phyloP scores from a whole-genome alignment of 2,888 invertebrate species.

The Iselma pallidipennis region DNA sequence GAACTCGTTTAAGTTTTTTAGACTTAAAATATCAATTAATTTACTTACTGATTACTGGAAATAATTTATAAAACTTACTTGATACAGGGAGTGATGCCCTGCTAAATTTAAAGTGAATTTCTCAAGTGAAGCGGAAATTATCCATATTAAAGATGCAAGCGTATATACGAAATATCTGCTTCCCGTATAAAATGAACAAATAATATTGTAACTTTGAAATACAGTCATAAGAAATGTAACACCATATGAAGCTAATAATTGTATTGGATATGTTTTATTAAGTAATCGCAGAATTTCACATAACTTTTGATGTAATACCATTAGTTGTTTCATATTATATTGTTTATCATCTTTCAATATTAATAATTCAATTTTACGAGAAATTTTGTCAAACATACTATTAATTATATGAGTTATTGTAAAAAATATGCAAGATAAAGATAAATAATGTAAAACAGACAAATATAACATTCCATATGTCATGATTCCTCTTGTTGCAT shows the following conservation, averaged over 20 bases:
- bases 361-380: conserved; percentile 1
- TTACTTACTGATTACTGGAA: too few species aligned
- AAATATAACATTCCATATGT: conserved; percentile 11
- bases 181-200: conserved; percentile 7
- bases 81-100: conserved; percentile 7
- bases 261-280: conserved; percentile 2
- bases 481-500: neutral
- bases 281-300: conserved; percentile 5
- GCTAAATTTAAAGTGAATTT: conserved; percentile 11
- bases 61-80: conserved; percentile 1
- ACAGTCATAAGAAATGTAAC: conserved; percentile 8
- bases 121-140: conserved; percentile 2
- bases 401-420: conserved; percentile 3
- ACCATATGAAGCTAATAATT: conserved; percentile 6
- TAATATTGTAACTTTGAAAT: conserved; percentile 13
- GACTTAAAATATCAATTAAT: neutral
- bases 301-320: conserved; percentile 7
- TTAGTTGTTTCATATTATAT: neutral
- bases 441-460: conserved; percentile 8
- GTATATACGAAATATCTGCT: conserved; percentile 10
- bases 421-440: conserved; percentile 8
- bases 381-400: neutral
- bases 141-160: conserved; percentile 9
- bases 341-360: neutral
- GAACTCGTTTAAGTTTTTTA: neutral